Evolutionary conservation across 2,797 vertebrate species (phyloP), one percentile per base, ranked within the genome.

Genomic region (Hydrocynus forskahlii): DNA sequence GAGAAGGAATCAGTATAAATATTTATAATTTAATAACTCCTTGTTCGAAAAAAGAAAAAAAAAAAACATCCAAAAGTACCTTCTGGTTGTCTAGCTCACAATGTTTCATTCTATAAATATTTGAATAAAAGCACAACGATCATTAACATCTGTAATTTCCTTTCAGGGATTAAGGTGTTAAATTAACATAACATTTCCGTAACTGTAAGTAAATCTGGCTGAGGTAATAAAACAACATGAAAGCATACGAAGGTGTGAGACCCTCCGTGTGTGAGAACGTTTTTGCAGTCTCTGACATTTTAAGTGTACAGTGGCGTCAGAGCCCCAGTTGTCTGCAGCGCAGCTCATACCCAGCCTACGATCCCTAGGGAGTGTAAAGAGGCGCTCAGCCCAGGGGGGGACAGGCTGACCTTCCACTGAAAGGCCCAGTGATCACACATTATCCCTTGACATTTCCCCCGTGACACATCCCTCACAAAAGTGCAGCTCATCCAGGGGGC

Each of bases 391-490:
- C 86, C 87, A 78, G 87, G 83, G 81, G 76, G 79, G 90, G 86
- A 88, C 85, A 40, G 77, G 81, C 84, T 93, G 93, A 94, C 92
- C 93, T 93, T 92, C 91, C 84, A 82, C 63, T 59, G 87, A 89
- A 88, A 89, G 84, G 88, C 88, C 90, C 85, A 90, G 90, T 93
- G 91, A 91, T 92, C 90, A 82, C 92, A 92, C 91, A 92, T 93
- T 93, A 92, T 92, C 89, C 83, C 87, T 75, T 92, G 92, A 93
- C 92, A 93, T 94, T 94, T 93, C 86, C 88, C 71, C 85, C 83
- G 88, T 90, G 92, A 91, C 92, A 91, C 80, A 85, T 92, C 83
- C 82, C 88, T 89, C 85, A 76, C 75, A 86, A 90, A 87, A 63
- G 76, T 54, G 75, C 78, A 80, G 88, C 84, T 86, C 88, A 88